These are phyloP conservation scores for Drosophila ambigua DNA, from an alignment of 1,140 invertebrate genomes.

Conservation along the genomic window DNA sequence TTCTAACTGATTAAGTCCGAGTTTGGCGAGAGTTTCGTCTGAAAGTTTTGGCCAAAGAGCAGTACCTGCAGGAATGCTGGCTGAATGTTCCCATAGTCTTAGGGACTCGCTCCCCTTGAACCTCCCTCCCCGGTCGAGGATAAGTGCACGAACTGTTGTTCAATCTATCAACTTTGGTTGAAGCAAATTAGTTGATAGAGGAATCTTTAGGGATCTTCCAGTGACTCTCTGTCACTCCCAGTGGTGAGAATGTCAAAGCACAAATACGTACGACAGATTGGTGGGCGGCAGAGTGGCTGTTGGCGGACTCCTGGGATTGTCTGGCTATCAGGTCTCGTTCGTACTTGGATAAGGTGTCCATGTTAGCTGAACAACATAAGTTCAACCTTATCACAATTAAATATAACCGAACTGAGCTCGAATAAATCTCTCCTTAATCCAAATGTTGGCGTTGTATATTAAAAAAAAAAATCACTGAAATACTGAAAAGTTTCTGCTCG, in stretches of 20 bases:
- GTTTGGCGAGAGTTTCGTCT: slow-evolving; percentile 13
- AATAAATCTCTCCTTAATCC: slow-evolving; percentile 15
- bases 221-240: too few relatives aligned
- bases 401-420: neutral
- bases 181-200: too few relatives aligned
- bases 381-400: neutral
- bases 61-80: slow-evolving; percentile 18
- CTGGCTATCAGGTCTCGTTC: too few relatives aligned
- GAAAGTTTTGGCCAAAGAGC: slow-evolving; percentile 11
- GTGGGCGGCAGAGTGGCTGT: too few relatives aligned
- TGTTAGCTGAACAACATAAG: neutral
- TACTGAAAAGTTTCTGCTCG: slow-evolving; percentile 29
- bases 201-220: too few relatives aligned
- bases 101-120: neutral
- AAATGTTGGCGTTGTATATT: neutral
- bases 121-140: slow-evolving; percentile 4
- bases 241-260: too few relatives aligned
- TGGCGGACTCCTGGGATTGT: too few relatives aligned
- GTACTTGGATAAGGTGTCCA: too few relatives aligned
- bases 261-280: too few relatives aligned
- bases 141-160: neutral
- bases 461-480: slow-evolving; percentile 30
- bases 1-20: slow-evolving; percentile 46
- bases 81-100: slow-evolving; percentile 22
- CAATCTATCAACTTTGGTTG: too few relatives aligned